Evolutionary conservation across 2,113 vertebrate genomes (phyloP).

Genomic region (Chauna torquata): DNA sequence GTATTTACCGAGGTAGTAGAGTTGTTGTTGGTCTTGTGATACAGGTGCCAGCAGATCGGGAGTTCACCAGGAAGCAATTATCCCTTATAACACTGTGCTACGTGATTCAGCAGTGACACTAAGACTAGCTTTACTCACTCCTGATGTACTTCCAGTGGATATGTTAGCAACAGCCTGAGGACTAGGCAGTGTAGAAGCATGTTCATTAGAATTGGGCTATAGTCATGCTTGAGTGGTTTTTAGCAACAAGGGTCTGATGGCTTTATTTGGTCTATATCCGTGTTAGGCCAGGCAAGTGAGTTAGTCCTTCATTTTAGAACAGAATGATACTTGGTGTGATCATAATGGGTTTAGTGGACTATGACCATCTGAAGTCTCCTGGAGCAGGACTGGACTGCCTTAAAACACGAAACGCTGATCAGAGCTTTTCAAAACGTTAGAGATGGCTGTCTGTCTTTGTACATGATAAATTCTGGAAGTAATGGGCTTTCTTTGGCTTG

Average conservation of each 20-base stretch:
- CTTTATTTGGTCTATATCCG: neutral
- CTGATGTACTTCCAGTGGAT: rapidly evolving
- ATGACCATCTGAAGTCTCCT: neutral
- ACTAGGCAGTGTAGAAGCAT: neutral
- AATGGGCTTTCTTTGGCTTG: neutral
- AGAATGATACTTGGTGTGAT: neutral
- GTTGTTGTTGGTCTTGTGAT: neutral
- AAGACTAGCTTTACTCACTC: neutral
- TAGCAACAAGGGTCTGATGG: neutral
- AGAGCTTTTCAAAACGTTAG: neutral
- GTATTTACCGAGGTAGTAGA: neutral
- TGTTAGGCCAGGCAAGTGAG: neutral
- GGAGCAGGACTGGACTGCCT: neutral
- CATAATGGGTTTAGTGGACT: neutral
- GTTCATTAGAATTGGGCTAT: neutral
- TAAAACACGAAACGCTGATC: neutral
- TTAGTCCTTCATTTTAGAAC: neutral
- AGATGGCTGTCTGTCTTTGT: neutral
- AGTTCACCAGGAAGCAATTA: neutral
- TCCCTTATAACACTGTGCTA: neutral
- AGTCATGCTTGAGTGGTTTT: neutral
- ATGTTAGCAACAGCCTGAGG: neutral
- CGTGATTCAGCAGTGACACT: neutral
- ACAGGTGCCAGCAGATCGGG: neutral
- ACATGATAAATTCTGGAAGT: neutral